phyloP scores from a whole-genome alignment of 2,888 invertebrate species.

The Neoitamus cyanurus region DNA sequence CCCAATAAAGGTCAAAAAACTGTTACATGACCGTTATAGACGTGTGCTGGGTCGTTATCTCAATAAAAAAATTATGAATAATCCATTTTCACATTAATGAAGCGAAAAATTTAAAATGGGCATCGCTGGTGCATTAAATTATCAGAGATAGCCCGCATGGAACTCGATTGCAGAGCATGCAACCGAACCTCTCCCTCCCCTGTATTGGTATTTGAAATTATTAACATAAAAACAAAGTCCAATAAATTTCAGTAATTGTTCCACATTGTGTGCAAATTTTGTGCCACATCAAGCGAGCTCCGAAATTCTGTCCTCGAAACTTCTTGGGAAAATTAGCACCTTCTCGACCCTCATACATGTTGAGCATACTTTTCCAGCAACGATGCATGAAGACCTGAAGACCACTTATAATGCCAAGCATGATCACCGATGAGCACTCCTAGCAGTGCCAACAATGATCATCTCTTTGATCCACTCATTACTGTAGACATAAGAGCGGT shows the following conservation, averaged over 20 bases:
- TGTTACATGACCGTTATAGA: neutral
- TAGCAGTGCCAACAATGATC: neutral
- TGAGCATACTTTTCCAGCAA: neutral
- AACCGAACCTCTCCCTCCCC: neutral
- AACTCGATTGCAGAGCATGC: neutral
- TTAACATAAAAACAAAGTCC: neutral
- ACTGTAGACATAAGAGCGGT: neutral
- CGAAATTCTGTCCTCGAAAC: neutral
- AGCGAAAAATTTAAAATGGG: neutral
- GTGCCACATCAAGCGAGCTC: neutral
- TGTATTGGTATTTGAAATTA: neutral
- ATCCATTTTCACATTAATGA: neutral
- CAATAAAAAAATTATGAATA: neutral
- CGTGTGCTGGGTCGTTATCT: neutral
- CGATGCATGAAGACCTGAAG: neutral
- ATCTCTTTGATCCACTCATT: neutral
- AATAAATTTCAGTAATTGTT: neutral
- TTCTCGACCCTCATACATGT: neutral
- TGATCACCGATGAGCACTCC: neutral
- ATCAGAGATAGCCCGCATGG: neutral
- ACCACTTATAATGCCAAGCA: neutral
- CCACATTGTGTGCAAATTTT: constrained; percentile 1
- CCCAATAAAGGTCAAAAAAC: neutral
- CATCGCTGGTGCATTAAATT: neutral
- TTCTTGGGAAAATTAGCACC: neutral